phyloP scores from a whole-genome alignment of 2,113 vertebrate species.

The Gymnocephalus cernua region DNA sequence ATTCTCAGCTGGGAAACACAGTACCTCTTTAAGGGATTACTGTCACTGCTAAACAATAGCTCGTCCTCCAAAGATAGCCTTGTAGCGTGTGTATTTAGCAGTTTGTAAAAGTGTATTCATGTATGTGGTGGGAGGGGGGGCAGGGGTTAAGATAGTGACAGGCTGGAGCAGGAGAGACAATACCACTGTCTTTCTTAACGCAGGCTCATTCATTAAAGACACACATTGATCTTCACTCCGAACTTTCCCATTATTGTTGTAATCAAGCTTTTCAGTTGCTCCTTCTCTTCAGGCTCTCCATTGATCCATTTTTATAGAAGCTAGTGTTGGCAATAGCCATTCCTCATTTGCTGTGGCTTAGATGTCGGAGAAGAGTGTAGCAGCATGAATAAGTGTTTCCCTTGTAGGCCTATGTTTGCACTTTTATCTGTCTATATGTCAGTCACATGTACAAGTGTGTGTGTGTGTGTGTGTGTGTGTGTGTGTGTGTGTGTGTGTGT shows the following conservation, averaged over 20 bases:
- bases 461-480: slow-evolving; percentile 32
- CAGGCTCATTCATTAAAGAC: slow-evolving; percentile 50
- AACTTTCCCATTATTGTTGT: slow-evolving; percentile 35
- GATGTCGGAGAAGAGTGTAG: slow-evolving; percentile 38
- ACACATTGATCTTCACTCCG: slow-evolving; percentile 30
- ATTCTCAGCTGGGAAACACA: slow-evolving; percentile 72
- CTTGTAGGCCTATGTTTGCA: slow-evolving; percentile 10
- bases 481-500: slow-evolving; percentile 37
- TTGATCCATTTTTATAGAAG: slow-evolving; percentile 38
- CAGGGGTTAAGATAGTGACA: slow-evolving; percentile 26
- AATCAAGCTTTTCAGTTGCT: background rate
- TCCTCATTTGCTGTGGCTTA: slow-evolving; percentile 42
- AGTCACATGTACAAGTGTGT: slow-evolving; percentile 29
- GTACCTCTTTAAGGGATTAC: slow-evolving; percentile 79
- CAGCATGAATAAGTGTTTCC: slow-evolving; percentile 38
- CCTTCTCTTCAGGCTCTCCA: background rate
- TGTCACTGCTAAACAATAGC: slow-evolving; percentile 76
- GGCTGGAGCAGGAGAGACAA: slow-evolving; percentile 37
- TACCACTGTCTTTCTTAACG: slow-evolving; percentile 13
- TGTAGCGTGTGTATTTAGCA: slow-evolving; percentile 13
- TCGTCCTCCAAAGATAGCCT: slow-evolving; percentile 54
- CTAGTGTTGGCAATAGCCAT: slow-evolving; percentile 27
- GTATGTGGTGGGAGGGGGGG: background rate
- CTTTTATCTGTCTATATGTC: slow-evolving; percentile 64
- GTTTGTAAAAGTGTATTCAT: slow-evolving; percentile 32